phyloP scores from a whole-genome alignment of 1,140 invertebrate species.

The Ditylenchus dipsaci region DNA sequence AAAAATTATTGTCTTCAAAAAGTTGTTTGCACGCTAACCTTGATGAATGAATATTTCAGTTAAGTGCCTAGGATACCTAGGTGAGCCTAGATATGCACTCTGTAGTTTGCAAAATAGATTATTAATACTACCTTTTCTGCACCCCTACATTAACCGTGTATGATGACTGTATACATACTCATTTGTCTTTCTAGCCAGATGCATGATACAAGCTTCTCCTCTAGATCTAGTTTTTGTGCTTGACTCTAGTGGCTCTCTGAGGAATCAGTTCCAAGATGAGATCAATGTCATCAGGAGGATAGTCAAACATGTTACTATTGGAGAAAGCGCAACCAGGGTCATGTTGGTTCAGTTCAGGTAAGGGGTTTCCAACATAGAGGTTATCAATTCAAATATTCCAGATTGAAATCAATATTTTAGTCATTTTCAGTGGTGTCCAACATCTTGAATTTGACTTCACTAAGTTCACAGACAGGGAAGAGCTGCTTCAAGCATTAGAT shows the following conservation, averaged over 20 bases:
- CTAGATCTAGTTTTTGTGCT: conserved; percentile 54
- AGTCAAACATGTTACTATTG: conserved; percentile 55
- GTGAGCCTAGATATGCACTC: too few species aligned
- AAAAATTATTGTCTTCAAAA: too few species aligned
- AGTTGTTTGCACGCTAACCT: too few species aligned
- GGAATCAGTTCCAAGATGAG: conserved; percentile 57
- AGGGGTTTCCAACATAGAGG: neutral
- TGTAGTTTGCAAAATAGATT: too few species aligned
- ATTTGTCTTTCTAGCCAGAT: conserved; percentile 45
- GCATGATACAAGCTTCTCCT: conserved; percentile 47
- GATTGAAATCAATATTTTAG: too few species aligned
- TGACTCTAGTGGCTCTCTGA: conserved; percentile 53
- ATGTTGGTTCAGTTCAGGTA: conserved; percentile 56
- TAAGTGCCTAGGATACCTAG: too few species aligned
- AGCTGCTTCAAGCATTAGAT: conserved; percentile 45
- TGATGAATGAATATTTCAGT: too few species aligned
- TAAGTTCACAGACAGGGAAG: conserved; percentile 38
- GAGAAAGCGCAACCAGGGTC: conserved; percentile 49
- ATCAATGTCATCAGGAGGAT: conserved; percentile 54
- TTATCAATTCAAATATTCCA: too few species aligned
- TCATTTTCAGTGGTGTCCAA: conserved; percentile 53
- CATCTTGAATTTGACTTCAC: conserved; percentile 57
- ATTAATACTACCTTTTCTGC: too few species aligned
- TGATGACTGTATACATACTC: neutral
- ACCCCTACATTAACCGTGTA: too few species aligned